Evolutionary conservation across 2,797 vertebrate genomes (phyloP), one percentile per base, ranked within the genome.

Genomic region (Setipinna tenuifilis): DNA sequence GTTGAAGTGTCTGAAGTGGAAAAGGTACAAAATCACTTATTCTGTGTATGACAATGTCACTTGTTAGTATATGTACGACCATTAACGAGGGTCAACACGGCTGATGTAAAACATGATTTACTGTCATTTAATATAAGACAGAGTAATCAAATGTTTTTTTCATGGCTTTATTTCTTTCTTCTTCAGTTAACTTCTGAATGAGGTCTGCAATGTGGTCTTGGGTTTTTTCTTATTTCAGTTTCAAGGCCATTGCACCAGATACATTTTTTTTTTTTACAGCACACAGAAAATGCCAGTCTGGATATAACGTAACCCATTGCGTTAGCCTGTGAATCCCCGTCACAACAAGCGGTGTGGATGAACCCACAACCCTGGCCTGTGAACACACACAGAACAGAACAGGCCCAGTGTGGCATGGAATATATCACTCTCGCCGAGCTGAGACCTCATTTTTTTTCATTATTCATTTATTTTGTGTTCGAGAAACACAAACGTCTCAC

Each of bases 381-480:
- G 16, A 21, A 65, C 62, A 28, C 62, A 65, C n/a, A 65, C 61
- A 35, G 50, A 14, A 54, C 3, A 48, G 46, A 48, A 48, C 46
- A 54, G 50, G 6, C 35, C 31, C 31, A 78, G 71, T 44, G 35
- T 41, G 71, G 41, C 71, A 44, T 78, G 71, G 71, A 78, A 44
- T 44, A 78, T 10, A 78, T 78, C 71, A 41, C 71, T 78, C 68
- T 75, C 3, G 17, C 68, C 5, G 3, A 16, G 17, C 68, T 16
- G 3, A 16, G 14, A 75, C 62, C 2, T 31, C 19, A 3, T 68
- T 35, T 75, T 75, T 75, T 35, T n/a, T 68, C 23, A 25, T 54
- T 54, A 54, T 54, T 68, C 62, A 35, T 75, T 75, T 75, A 75
- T 75, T 75, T 75, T 19, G 68, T 35, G 31, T 75, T 75, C 35